Evolutionary conservation across 2,113 vertebrate genomes (phyloP).

Genomic region (Tyrannus savana): DNA sequence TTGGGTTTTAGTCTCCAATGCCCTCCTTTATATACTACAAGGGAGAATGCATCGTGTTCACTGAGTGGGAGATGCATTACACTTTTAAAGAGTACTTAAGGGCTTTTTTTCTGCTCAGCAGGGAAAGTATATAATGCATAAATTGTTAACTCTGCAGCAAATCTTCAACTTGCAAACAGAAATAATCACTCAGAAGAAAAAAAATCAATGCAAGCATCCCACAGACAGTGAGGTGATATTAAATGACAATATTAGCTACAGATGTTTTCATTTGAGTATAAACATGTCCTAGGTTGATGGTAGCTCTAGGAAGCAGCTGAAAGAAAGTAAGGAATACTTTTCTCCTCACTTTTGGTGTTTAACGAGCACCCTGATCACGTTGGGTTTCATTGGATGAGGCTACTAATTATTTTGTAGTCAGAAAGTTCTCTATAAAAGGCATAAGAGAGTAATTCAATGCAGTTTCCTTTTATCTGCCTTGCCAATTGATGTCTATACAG

Average conservation of each 20-base stretch:
- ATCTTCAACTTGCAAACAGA: constrained; percentile 19
- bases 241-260: constrained; percentile 37
- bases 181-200: background rate
- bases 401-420: constrained; percentile 79
- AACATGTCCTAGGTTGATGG: constrained; percentile 4
- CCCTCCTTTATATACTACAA: background rate
- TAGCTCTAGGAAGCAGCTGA: constrained; percentile 36
- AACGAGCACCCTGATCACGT: constrained; percentile 5
- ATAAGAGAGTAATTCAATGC: constrained; percentile 78
- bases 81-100: background rate
- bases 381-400: constrained; percentile 57
- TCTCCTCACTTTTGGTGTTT: constrained; percentile 17
- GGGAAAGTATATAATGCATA: background rate
- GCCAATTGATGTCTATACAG: constrained; percentile 86
- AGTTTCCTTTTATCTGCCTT: constrained; percentile 81
- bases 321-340: constrained; percentile 25
- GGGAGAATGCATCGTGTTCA: background rate
- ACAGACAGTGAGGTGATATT: constrained; percentile 22
- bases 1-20: background rate
- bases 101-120: background rate
- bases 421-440: constrained; percentile 78
- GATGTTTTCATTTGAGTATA: constrained; percentile 41
- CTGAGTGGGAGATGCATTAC: background rate
- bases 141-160: background rate
- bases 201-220: background rate